Conservation (phyloP, 2,113 vertebrate genomes). For the Coptodon bakossiorum region DNA sequence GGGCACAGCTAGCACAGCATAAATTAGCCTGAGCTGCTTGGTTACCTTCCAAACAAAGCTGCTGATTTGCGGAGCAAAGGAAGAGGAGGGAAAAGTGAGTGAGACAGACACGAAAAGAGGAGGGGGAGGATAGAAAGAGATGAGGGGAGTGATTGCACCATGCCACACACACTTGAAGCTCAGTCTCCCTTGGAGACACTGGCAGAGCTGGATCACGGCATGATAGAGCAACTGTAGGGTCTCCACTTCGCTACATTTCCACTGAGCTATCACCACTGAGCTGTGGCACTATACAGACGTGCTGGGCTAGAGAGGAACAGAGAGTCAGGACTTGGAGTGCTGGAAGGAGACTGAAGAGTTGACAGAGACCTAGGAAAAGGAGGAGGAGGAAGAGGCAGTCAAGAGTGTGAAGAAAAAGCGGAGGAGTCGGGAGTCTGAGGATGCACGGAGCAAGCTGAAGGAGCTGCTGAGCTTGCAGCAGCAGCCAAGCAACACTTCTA, state of each 20-base stretch:
- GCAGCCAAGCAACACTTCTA: constrained; percentile 3
- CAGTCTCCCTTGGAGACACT: constrained; percentile 76
- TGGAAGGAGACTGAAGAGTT: constrained; percentile 25
- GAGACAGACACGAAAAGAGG: constrained; percentile 35
- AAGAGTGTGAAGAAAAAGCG: constrained; percentile 24
- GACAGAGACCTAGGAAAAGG: constrained; percentile 6
- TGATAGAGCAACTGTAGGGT: constrained; percentile 63
- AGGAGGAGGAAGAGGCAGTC: neutral
- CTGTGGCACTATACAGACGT: constrained; percentile 38
- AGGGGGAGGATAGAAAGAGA: constrained; percentile 50
- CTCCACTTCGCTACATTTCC: constrained; percentile 41
- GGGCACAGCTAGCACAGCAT: constrained; percentile 66
- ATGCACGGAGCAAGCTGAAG: constrained; percentile 50
- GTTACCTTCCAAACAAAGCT: constrained; percentile 79
- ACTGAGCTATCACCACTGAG: constrained; percentile 20
- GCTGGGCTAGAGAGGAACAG: constrained; percentile 13
- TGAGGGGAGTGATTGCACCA: constrained; percentile 66
- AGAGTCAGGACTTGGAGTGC: constrained; percentile 32
- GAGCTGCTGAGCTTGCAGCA: constrained; percentile 59
- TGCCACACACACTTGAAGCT: constrained; percentile 72
- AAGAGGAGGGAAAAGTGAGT: constrained; percentile 58
- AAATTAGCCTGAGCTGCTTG: constrained; percentile 72
- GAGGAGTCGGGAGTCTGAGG: constrained; percentile 40
- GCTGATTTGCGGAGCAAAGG: constrained; percentile 68
- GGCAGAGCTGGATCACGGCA: constrained; percentile 50